Conservation (phyloP, 2,888 invertebrate genomes). For the Rhimphoctona megacephalus region DNA sequence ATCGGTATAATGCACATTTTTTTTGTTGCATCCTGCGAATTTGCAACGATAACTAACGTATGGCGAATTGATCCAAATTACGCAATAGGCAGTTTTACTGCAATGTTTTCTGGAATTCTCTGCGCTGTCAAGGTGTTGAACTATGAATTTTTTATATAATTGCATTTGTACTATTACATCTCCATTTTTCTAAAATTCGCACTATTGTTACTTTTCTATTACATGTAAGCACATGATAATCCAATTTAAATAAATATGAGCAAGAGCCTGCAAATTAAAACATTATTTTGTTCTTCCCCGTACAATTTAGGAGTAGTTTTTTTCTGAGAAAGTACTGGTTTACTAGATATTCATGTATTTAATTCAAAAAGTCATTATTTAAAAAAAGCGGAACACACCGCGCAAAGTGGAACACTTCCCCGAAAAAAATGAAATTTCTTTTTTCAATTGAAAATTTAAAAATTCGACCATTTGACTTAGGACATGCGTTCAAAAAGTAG, state of each 20-base stretch:
- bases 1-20: constrained; percentile 62
- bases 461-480: too few relatives aligned
- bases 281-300: too few relatives aligned
- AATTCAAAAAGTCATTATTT: too few relatives aligned
- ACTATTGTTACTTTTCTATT: not conserved
- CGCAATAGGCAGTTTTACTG: constrained; percentile 61
- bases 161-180: not conserved
- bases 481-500: too few relatives aligned
- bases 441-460: too few relatives aligned
- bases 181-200: not conserved
- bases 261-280: too few relatives aligned
- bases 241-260: not conserved
- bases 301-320: too few relatives aligned
- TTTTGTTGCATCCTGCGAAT: constrained; percentile 63
- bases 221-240: not conserved
- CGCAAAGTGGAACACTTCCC: too few relatives aligned
- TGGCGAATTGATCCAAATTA: constrained; percentile 60
- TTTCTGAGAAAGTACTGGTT: too few relatives aligned
- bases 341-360: too few relatives aligned
- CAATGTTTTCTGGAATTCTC: constrained; percentile 65
- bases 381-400: too few relatives aligned
- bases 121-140: constrained; percentile 61
- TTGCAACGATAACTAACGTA: constrained; percentile 47
- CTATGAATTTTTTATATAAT: not conserved
- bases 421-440: too few relatives aligned